These are phyloP conservation scores for Papilio polyxenes DNA, from an alignment of 1,140 invertebrate genomes.

Conservation along the genomic window DNA sequence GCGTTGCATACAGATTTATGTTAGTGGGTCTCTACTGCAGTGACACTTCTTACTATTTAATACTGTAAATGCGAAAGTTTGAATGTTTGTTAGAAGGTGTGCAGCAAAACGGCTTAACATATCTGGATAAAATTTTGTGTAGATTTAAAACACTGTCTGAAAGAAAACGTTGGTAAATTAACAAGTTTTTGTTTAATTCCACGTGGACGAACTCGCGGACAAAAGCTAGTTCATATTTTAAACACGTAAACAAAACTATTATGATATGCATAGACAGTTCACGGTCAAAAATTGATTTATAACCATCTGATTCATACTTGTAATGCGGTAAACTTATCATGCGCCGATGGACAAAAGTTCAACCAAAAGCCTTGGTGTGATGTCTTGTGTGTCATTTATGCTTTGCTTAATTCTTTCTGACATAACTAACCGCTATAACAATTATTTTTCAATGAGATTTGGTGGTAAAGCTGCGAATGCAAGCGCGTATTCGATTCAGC, in stretches of 20 bases:
- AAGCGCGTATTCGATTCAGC: slow-evolving; percentile 32
- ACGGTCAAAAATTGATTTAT: background rate
- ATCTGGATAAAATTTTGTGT: too few relatives aligned
- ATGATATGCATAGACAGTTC: background rate
- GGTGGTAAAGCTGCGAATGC: background rate
- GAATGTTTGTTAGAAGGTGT: too few relatives aligned
- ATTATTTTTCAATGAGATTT: background rate
- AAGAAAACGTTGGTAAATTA: too few relatives aligned
- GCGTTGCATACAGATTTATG: slow-evolving; percentile 1
- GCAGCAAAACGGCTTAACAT: too few relatives aligned
- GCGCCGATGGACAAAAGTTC: background rate
- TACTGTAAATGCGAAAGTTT: background rate
- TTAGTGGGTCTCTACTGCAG: background rate
- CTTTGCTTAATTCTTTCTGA: background rate
- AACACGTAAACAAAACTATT: slow-evolving; percentile 1
- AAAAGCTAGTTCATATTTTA: background rate
- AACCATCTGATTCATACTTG: background rate
- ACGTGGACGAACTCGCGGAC: too few relatives aligned
- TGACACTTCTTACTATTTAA: background rate
- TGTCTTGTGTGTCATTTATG: background rate
- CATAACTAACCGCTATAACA: background rate
- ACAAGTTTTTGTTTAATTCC: too few relatives aligned
- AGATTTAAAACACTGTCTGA: too few relatives aligned
- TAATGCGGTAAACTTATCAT: background rate
- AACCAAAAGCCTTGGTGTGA: background rate